Percentiles rank a stretch among this genome's conserved stretches.
These are phyloP conservation scores for Chunga burmeisteri DNA, from an alignment of 2,113 vertebrate species.

Conservation along the genomic window DNA sequence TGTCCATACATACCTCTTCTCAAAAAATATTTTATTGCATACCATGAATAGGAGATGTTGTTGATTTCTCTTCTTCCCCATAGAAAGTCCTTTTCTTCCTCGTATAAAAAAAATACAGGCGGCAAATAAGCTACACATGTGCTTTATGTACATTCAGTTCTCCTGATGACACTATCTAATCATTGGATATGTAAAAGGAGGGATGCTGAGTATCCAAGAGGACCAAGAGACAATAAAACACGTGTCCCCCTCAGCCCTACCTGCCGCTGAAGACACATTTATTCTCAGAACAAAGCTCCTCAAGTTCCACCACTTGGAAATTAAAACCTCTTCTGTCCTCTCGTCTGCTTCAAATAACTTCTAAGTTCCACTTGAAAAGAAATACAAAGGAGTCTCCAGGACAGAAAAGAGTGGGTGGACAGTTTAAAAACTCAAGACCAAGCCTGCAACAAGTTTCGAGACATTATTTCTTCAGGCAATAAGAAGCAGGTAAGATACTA, in stretches of 20 bases:
- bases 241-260: background rate
- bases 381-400: background rate
- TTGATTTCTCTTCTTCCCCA: background rate
- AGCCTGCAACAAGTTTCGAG: background rate
- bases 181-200: background rate
- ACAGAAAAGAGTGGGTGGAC: background rate
- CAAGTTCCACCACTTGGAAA: background rate
- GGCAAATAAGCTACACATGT: background rate
- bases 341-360: background rate
- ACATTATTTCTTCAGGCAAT: background rate
- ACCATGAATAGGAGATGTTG: background rate
- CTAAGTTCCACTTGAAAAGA: slow-evolving; percentile 24
- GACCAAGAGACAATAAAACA: background rate
- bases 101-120: background rate
- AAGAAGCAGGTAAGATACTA: background rate
- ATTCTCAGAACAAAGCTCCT: background rate
- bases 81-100: background rate
- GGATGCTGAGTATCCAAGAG: background rate
- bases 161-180: background rate
- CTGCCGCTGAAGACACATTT: background rate
- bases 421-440: slow-evolving; percentile 8
- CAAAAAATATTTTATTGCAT: background rate
- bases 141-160: background rate
- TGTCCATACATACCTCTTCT: background rate
- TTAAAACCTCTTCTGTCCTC: background rate